Evolutionary conservation across 2,797 vertebrate species (phyloP).

Genomic region (Salarias fasciatus): DNA sequence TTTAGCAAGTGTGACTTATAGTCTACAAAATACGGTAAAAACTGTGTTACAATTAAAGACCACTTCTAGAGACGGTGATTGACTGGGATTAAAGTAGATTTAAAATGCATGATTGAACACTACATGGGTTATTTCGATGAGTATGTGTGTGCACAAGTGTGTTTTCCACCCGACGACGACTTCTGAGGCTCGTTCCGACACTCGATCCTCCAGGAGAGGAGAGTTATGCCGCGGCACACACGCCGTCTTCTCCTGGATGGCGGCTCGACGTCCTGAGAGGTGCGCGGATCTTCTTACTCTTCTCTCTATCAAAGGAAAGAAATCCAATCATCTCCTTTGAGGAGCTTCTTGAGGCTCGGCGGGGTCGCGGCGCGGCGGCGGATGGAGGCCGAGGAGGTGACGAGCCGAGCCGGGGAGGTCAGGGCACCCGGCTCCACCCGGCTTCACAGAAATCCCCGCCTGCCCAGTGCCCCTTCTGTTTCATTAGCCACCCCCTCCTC

Average conservation of each 20-base stretch:
- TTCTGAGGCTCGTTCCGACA: constrained; percentile 39
- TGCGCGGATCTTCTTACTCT: background rate
- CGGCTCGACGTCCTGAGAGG: constrained; percentile 13
- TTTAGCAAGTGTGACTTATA: too few relatives aligned
- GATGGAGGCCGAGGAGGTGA: constrained; percentile 37
- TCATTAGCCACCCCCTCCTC: constrained; percentile 74
- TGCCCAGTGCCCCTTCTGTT: constrained; percentile 79
- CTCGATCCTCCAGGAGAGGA: constrained; percentile 51
- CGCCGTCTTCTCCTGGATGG: constrained; percentile 4
- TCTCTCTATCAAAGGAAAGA: constrained; percentile 32
- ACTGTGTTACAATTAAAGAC: too few relatives aligned
- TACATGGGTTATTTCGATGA: background rate
- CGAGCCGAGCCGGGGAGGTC: constrained; percentile 55
- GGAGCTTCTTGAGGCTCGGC: constrained; percentile 24
- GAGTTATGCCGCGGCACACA: constrained; percentile 29
- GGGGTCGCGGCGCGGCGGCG: constrained; percentile 29
- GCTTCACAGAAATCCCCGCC: constrained; percentile 60
- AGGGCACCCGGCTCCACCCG: constrained; percentile 52
- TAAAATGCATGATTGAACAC: too few relatives aligned
- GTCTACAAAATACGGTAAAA: too few relatives aligned
- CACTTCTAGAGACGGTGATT: too few relatives aligned
- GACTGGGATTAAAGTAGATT: too few relatives aligned
- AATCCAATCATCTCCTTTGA: constrained; percentile 50
- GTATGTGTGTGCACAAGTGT: constrained; percentile 44
- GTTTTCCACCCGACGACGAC: constrained; percentile 21